A percentile compares a stretch with the other conserved stretches of the same genome.
Conservation (phyloP, 2,797 vertebrate genomes). For the Tokudaia tokunoshimensis region DNA sequence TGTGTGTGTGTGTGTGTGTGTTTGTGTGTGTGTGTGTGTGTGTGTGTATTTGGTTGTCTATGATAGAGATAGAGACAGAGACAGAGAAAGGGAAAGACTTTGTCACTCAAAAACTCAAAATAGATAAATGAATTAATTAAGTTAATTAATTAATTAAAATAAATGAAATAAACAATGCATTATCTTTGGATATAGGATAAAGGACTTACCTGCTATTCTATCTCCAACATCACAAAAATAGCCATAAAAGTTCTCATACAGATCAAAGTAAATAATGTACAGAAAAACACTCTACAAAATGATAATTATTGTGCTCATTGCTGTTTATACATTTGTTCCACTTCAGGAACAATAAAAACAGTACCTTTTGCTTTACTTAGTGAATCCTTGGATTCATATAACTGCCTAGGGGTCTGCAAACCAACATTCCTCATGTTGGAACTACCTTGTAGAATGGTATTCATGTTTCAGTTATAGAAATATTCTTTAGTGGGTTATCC, state of each 20-base stretch:
- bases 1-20: neutral
- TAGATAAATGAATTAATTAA: neutral
- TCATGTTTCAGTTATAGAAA: constrained; percentile 29
- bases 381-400: neutral
- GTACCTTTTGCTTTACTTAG: neutral
- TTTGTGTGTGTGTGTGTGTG: neutral
- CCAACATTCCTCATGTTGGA: neutral
- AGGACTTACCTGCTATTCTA: neutral
- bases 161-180: neutral
- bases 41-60: neutral
- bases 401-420: neutral
- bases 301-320: neutral
- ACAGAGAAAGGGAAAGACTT: neutral
- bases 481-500: neutral
- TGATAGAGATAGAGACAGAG: neutral
- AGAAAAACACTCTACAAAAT: constrained; percentile 4
- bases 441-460: constrained; percentile 36
- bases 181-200: neutral
- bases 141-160: neutral
- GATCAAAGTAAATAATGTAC: constrained; percentile 37
- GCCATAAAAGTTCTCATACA: neutral
- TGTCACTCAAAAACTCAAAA: neutral
- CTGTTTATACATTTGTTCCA: neutral
- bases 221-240: neutral
- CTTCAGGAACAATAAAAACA: neutral